Evolutionary conservation across 2,888 invertebrate species (phyloP), one percentile per base, ranked within the genome.

Genomic region (Adelphocoris suturalis): DNA sequence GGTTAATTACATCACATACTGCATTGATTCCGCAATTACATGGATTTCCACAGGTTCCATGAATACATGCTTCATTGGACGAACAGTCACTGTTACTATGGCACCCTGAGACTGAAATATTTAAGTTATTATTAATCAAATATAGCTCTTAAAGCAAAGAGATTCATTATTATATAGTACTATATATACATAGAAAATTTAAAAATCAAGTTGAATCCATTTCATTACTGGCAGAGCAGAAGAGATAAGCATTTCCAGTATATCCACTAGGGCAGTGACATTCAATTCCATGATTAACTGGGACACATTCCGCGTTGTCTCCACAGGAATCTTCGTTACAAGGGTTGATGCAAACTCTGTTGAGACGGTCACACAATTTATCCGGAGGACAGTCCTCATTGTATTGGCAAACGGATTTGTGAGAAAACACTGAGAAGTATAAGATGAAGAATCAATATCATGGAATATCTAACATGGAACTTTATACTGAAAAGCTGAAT

Each of bases 381-480:
- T 96, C 95, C n/a, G 97, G 96, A 89, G 97, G 97, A 93, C 98
- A 98, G 92, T 98, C 97, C 94, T 97, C 97, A 92, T 98, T 97
- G 93, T 97, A 97, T 93, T 97, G 97, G 93, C 98, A 98, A 86
- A 97, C 95, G 92, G 95, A 94, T 92, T 94, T 94, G 91, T 94
- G 93, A 78, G 93, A 93, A 48, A 93, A 92, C 19, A 94, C 95
- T 95, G 92, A 57, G 93, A 92, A n/a, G 57, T 3, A 68, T 2
- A 68, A 5, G 27, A 23, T 11, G 12, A 23, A 12, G 0, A 23
- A 68, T 23, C 68, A 68, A 23, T 90, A 86, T 9, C 23, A 12
- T 23, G 12, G 5, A 23, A 23, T 12, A 68, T 12, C 11, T 0
- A 68, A 23, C 7, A 37, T 68, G 23, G 23, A 68, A 19, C 2